Conservation (phyloP, 2,888 invertebrate species). For the Tipula helvola region DNA sequence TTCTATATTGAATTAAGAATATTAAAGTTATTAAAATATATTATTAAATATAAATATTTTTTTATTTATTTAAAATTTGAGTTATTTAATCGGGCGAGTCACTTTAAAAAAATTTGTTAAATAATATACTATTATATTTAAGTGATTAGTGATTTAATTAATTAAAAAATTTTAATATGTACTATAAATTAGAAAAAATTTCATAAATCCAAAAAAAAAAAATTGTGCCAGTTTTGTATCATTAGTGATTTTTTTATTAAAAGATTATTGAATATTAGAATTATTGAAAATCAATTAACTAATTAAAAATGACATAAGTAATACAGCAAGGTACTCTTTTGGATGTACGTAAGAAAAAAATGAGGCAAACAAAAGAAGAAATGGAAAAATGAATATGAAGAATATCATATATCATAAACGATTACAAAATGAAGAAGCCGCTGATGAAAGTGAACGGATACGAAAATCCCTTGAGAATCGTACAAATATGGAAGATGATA, state of each 20-base stretch:
- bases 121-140: not conserved
- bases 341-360: constrained; percentile 98
- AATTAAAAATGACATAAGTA: constrained; percentile 67
- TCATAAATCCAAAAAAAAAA: too few species aligned
- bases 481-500: constrained; percentile 98
- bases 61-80: not conserved
- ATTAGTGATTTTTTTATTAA: not conserved
- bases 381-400: constrained; percentile 95
- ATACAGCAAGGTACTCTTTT: constrained; percentile 87
- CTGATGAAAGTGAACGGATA: constrained; percentile 94
- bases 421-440: constrained; percentile 88
- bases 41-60: too few species aligned
- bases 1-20: not conserved
- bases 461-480: constrained; percentile 98
- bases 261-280: not conserved
- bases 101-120: not conserved
- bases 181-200: not conserved
- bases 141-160: not conserved
- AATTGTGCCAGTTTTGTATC: not conserved
- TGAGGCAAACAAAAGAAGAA: constrained; percentile 97
- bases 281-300: constrained; percentile 16
- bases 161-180: not conserved
- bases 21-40: not conserved
- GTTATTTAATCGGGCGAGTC: constrained; percentile 12
- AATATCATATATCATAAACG: constrained; percentile 90